These are phyloP conservation scores for Pandemis heparana DNA, from an alignment of 2,888 invertebrate genomes.

Conservation along the genomic window DNA sequence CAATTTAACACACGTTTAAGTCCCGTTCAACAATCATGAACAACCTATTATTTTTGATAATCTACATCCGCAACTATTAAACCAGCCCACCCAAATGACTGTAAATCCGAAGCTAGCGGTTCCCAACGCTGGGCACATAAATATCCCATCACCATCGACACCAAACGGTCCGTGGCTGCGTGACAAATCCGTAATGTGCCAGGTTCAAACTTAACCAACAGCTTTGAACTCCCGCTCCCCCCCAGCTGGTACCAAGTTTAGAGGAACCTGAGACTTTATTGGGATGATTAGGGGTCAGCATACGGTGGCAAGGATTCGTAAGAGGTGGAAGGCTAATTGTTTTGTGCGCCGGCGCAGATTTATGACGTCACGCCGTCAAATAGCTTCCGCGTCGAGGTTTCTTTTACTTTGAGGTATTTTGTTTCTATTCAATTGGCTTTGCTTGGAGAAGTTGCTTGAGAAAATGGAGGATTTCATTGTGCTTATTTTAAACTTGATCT, in stretches of 20 bases:
- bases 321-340: slow-evolving; percentile 75
- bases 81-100: slow-evolving; percentile 31
- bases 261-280: not conserved
- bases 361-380: slow-evolving; percentile 67
- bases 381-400: slow-evolving; percentile 54
- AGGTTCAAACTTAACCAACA: slow-evolving; percentile 55
- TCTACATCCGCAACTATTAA: not conserved
- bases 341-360: slow-evolving; percentile 64
- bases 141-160: slow-evolving; percentile 56
- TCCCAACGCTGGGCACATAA: slow-evolving; percentile 47
- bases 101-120: slow-evolving; percentile 33
- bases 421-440: not conserved
- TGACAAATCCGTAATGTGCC: slow-evolving; percentile 74
- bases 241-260: slow-evolving; percentile 37
- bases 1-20: not conserved
- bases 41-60: slow-evolving; percentile 4
- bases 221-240: slow-evolving; percentile 48
- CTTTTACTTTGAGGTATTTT: slow-evolving; percentile 6
- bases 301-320: slow-evolving; percentile 55
- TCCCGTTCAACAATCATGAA: not conserved
- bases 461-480: not conserved
- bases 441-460: not conserved
- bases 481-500: no score
- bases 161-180: slow-evolving; percentile 61
- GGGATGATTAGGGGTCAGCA: slow-evolving; percentile 44